These are phyloP conservation scores for Melikaiella ostensackeni DNA, from an alignment of 2,888 invertebrate genomes.

Conservation along the genomic window DNA sequence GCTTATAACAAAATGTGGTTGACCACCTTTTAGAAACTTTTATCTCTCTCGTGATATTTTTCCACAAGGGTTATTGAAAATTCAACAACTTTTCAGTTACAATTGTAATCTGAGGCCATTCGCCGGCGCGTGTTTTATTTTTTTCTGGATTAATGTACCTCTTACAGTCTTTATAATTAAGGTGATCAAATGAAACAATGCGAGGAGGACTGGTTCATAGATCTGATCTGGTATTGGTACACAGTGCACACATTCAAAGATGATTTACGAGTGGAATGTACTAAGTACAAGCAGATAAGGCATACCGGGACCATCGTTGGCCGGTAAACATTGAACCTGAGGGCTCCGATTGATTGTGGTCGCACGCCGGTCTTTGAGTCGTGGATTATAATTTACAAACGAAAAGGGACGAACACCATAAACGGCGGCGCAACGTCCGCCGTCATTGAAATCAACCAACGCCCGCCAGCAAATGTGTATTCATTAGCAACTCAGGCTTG, in stretches of 20 bases:
- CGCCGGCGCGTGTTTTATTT: not conserved
- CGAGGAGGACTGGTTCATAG: not conserved
- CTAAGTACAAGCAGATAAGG: constrained; percentile 3
- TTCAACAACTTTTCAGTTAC: not conserved
- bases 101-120: not conserved
- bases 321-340: constrained; percentile 12
- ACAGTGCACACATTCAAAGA: not conserved
- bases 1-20: too few relatives aligned
- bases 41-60: not conserved
- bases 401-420: constrained; percentile 30
- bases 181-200: constrained; percentile 19
- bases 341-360: constrained; percentile 33
- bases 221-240: not conserved
- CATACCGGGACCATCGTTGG: not conserved
- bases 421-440: constrained; percentile 8
- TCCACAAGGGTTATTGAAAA: not conserved
- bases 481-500: constrained; percentile 11
- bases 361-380: constrained; percentile 31
- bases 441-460: constrained; percentile 22
- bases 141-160: not conserved
- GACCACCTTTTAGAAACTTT: too few relatives aligned
- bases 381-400: constrained; percentile 27
- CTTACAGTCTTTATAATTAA: constrained; percentile 1
- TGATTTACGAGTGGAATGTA: constrained; percentile 14
- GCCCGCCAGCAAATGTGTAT: not conserved